These are phyloP conservation scores for Grantiella picta DNA, from an alignment of 2,113 vertebrate genomes.

Conservation along the genomic window DNA sequence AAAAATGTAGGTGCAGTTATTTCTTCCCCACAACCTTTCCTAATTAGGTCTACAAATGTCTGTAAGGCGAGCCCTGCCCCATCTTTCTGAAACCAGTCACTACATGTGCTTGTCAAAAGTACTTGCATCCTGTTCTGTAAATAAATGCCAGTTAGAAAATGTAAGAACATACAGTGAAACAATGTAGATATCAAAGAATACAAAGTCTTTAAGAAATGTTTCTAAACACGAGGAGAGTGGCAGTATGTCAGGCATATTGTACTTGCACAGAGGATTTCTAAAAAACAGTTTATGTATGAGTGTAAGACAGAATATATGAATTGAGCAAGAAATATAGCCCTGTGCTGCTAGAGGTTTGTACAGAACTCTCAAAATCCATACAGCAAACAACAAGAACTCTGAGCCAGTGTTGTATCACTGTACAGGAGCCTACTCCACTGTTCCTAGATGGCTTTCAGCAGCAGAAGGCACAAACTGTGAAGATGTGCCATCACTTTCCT, in stretches of 20 bases:
- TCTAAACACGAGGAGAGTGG: background rate
- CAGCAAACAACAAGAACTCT: background rate
- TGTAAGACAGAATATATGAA: background rate
- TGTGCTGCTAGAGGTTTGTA: background rate
- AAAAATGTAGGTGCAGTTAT: conserved; percentile 69
- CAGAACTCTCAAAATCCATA: background rate
- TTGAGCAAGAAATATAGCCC: background rate
- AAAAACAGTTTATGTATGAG: background rate
- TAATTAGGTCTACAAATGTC: conserved; percentile 34
- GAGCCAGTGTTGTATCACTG: rapidly evolving
- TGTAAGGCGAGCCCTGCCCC: conserved; percentile 18
- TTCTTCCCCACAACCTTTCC: conserved; percentile 8
- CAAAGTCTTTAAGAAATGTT: background rate
- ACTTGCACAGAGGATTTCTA: background rate
- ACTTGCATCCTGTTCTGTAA: background rate
- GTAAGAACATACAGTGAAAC: background rate
- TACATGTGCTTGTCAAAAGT: conserved; percentile 32
- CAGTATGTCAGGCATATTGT: background rate
- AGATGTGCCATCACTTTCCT: background rate
- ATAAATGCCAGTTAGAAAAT: background rate
- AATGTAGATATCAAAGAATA: background rate
- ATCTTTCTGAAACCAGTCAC: conserved; percentile 41
- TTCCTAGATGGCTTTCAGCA: background rate
- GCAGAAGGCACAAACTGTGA: background rate
- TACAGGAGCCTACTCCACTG: rapidly evolving